Percentiles rank a stretch among this genome's conserved stretches.
phyloP scores from a whole-genome alignment of 2,797 vertebrate species.

The Macropodus opercularis region DNA sequence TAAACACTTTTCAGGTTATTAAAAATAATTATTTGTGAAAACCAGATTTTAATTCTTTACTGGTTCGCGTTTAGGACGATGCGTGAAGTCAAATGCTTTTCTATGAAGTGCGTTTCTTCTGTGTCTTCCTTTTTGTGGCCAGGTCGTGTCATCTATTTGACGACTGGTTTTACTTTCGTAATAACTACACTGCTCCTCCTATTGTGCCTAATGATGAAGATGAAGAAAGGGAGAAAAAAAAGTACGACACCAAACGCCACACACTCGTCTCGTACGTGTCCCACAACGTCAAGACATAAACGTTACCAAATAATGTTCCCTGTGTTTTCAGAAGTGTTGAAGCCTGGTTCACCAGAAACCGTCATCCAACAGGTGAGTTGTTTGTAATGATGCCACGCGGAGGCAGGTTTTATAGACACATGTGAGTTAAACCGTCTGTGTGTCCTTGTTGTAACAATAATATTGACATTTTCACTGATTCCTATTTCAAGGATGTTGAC shows the following conservation, averaged over 20 bases:
- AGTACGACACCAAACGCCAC: conserved; percentile 20
- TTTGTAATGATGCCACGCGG: too few species aligned
- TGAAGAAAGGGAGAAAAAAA: background rate
- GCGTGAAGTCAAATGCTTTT: too few species aligned
- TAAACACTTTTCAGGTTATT: too few species aligned
- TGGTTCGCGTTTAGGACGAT: too few species aligned
- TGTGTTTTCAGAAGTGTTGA: conserved; percentile 5
- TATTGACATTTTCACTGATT: background rate
- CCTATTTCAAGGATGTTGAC: conserved; percentile 20
- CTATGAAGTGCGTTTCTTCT: too few species aligned
- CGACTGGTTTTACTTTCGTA: background rate
- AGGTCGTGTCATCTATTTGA: conserved; percentile 12
- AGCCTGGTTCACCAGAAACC: background rate
- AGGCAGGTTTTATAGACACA: too few species aligned
- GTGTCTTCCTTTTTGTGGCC: conserved; percentile 2
- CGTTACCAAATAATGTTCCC: background rate
- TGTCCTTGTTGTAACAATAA: too few species aligned
- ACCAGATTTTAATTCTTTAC: too few species aligned
- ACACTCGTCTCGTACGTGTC: too few species aligned
- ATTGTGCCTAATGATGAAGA: background rate
- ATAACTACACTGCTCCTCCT: background rate
- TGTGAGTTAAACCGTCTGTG: too few species aligned
- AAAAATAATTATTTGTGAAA: too few species aligned
- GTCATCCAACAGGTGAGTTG: conserved; percentile 5
- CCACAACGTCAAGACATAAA: too few species aligned